Evolutionary conservation across 2,113 vertebrate genomes (phyloP).

Genomic region (Siniperca chuatsi): DNA sequence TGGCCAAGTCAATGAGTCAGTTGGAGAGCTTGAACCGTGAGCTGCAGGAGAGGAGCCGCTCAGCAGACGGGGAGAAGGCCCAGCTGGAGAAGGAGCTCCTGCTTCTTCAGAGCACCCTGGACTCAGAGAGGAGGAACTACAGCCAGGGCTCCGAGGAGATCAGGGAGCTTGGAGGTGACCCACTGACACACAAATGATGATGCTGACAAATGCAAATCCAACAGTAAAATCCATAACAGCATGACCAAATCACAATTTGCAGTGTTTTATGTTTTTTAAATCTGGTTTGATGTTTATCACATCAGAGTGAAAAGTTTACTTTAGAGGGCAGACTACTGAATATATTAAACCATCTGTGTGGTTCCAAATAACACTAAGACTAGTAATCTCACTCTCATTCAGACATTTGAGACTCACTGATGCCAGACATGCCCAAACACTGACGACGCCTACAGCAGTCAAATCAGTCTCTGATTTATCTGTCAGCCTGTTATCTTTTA

Average conservation of each 20-base stretch:
- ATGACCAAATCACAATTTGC: not conserved
- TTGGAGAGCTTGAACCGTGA: constrained; percentile 94
- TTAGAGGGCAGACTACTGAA: not conserved
- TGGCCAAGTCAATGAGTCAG: constrained; percentile 92
- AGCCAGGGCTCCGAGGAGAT: constrained; percentile 97
- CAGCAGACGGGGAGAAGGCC: constrained; percentile 82
- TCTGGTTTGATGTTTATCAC: not conserved
- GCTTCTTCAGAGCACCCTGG: constrained; percentile 92
- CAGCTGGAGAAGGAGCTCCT: constrained; percentile 95
- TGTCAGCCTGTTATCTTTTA: constrained; percentile 13
- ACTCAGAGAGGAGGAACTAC: constrained; percentile 93
- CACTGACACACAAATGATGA: not conserved
- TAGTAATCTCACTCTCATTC: not conserved
- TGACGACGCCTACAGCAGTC: not conserved
- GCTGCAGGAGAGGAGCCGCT: constrained; percentile 92
- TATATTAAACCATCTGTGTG: not conserved
- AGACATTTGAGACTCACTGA: not conserved
- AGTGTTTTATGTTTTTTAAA: not conserved
- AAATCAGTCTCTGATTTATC: constrained; percentile 11
- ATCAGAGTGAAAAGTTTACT: not conserved
- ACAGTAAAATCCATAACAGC: not conserved
- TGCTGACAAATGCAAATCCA: not conserved
- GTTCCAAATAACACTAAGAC: not conserved
- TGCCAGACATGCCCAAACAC: constrained; percentile 24
- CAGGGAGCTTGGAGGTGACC: constrained; percentile 93